phyloP scores from a whole-genome alignment of 2,113 vertebrate species.

The Dendropsophus ebraccatus region DNA sequence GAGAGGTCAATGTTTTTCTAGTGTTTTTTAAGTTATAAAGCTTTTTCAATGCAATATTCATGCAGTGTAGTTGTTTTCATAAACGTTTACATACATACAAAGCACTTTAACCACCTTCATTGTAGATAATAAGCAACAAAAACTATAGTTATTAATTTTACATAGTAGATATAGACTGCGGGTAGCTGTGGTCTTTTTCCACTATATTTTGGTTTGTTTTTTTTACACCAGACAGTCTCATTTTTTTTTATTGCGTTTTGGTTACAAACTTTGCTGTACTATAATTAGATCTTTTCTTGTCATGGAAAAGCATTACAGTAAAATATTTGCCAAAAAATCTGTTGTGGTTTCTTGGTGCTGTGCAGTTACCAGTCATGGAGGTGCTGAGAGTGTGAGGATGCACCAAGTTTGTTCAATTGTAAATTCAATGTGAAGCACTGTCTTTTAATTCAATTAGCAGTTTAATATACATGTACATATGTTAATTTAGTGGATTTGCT shows the following conservation, averaged over 20 bases:
- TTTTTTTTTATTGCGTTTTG: background rate
- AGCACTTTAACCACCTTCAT: constrained; percentile 52
- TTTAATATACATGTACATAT: no score
- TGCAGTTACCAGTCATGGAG: background rate
- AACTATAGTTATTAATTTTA: background rate
- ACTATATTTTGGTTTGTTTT: background rate
- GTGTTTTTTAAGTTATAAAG: constrained; percentile 46
- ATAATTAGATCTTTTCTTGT: constrained; percentile 20
- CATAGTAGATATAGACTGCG: background rate
- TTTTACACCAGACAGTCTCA: constrained; percentile 12
- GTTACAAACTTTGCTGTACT: constrained; percentile 22
- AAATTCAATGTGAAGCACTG: no score
- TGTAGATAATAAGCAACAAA: constrained; percentile 7
- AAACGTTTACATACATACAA: constrained; percentile 47
- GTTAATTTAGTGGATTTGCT: no score
- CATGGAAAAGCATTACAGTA: constrained; percentile 33
- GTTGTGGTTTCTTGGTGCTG: constrained; percentile 25
- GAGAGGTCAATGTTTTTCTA: constrained; percentile 49
- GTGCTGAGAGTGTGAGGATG: background rate
- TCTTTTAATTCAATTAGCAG: no score
- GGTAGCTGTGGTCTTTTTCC: constrained; percentile 1
- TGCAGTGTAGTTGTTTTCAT: constrained; percentile 30
- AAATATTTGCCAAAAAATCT: constrained; percentile 24
- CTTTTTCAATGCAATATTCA: constrained; percentile 46
- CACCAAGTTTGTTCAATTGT: background rate